A percentile compares a stretch with the other conserved stretches of the same genome.
Evolutionary conservation across 2,113 vertebrate genomes (phyloP).

Genomic region (Sphyrna mokarran): DNA sequence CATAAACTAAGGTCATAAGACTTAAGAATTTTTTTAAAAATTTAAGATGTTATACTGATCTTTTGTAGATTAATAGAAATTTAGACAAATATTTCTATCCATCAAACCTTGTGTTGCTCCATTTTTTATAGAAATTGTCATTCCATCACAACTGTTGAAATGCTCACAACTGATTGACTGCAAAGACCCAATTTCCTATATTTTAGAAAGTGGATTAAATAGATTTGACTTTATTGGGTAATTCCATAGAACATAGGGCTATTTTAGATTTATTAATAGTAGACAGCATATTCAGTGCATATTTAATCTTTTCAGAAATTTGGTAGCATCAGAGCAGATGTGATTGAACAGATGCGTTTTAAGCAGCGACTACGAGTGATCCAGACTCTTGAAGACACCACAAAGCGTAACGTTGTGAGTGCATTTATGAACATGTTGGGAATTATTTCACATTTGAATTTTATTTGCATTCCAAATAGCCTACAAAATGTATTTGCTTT

Average conservation of each 20-base stretch:
- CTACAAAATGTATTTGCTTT: background rate
- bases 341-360: slow-evolving; percentile 98
- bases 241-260: background rate
- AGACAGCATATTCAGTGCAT: background rate
- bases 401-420: slow-evolving; percentile 91
- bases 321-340: slow-evolving; percentile 84
- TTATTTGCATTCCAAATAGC: background rate
- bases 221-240: too few relatives aligned
- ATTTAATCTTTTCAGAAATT: slow-evolving; percentile 73
- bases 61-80: background rate
- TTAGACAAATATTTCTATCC: background rate
- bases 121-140: background rate
- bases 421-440: background rate
- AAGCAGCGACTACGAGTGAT: slow-evolving; percentile 94
- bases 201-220: background rate
- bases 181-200: background rate
- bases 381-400: slow-evolving; percentile 93
- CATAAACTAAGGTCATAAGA: background rate
- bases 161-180: background rate
- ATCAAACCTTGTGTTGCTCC: background rate
- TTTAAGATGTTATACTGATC: background rate
- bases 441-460: background rate
- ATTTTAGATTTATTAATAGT: background rate
- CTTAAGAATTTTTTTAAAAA: background rate
- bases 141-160: background rate